Base-by-base conservation (phyloP, 64 coral and sea anemone species). In the Hydrozoanthus tunicans region DNA sequence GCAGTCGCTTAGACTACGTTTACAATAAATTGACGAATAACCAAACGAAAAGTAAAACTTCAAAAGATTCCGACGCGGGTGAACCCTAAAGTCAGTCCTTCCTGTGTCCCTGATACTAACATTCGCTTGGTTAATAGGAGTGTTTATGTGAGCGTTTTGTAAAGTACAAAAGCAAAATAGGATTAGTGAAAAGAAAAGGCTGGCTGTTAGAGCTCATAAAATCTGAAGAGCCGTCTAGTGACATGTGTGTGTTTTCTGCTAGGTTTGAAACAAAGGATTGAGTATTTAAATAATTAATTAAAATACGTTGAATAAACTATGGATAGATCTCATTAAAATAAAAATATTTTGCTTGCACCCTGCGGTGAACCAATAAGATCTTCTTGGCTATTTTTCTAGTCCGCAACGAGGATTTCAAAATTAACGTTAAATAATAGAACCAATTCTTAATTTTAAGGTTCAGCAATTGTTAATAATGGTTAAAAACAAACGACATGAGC, bases 221-320 rank as follows among this genome's bases (percentile, higher is more conserved):
- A 52, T 88, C 12, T 43, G 67, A 23, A 82, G 59, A 13, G 25
- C 23, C 55, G 74, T 53, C 24, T 88, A 59, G 6, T 75, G 67
- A 88, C 84, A 88, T 51, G 68, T 74, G n/a, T 88, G 56, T 88
- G 84, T 88, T 60, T 25, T 73, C 84, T 75, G 23, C 12, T 61
- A 56, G 68, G 59, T 88, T 88, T 27, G 43, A 88, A 88, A 88
- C 84, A 88, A 88, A 74, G 70, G 32, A 1, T 61, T 88, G 70
- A 88, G 84, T 88, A 88, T 88, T 74, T 75, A 88, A 88, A 88
- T 88, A 88, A 88, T 88, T 88, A 88, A 88, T 88, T 88, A 88
- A 75, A 55, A 88, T 73, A 74, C 54, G 55, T 73, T 73, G 84
- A 73, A 75, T 60, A 73, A 88, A 88, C 84, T 74, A 32, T 59